Percentiles rank a stretch among this genome's conserved stretches.
These are phyloP conservation scores for Hybognathus amarus DNA, from an alignment of 2,797 vertebrate species.

Conservation along the genomic window DNA sequence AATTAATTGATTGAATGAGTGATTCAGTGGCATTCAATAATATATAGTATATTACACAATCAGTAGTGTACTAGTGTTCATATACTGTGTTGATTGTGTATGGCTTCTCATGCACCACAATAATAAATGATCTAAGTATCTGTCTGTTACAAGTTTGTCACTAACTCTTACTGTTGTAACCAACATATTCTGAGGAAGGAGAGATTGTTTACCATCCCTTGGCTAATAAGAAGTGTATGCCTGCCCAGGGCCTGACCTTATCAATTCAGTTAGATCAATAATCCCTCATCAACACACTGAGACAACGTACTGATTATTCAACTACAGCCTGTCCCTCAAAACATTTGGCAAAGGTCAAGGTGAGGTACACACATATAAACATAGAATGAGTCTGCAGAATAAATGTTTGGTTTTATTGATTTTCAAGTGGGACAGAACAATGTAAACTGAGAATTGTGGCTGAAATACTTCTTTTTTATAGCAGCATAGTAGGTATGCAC, in stretches of 20 bases:
- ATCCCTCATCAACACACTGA: constrained; percentile 26
- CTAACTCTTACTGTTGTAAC: background rate
- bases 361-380: constrained; percentile 18
- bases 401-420: constrained; percentile 43
- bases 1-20: background rate
- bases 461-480: background rate
- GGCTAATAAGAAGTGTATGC: constrained; percentile 21
- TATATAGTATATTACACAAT: background rate
- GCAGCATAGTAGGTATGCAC: background rate
- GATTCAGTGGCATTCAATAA: background rate
- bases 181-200: constrained; percentile 2
- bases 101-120: background rate
- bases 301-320: constrained; percentile 37
- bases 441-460: constrained; percentile 8
- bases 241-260: constrained; percentile 53
- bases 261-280: constrained; percentile 52
- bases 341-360: constrained; percentile 56
- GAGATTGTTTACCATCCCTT: background rate
- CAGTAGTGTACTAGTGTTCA: background rate
- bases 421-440: constrained; percentile 12
- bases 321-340: constrained; percentile 29
- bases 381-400: constrained; percentile 35
- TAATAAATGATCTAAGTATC: background rate
- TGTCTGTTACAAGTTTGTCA: background rate
- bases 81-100: background rate